These are phyloP conservation scores for Apodemus speciosus DNA, from an alignment of 2,113 vertebrate species.

Conservation along the genomic window DNA sequence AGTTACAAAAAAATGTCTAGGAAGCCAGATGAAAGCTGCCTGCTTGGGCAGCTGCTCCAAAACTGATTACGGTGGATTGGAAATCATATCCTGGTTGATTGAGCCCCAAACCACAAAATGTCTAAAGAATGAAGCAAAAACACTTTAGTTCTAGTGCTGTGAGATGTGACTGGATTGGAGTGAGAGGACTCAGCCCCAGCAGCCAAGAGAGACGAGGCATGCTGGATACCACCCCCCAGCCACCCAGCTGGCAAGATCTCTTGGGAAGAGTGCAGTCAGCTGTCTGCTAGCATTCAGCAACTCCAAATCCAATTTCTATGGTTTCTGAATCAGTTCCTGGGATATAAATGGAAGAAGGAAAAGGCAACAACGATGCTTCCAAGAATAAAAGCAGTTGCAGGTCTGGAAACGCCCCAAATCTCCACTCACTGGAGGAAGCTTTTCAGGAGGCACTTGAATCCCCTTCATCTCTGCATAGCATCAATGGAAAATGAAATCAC, in stretches of 20 bases:
- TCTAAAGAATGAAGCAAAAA: conserved; percentile 61
- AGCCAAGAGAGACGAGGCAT: neutral
- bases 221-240: neutral
- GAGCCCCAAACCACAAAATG: conserved; percentile 63
- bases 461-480: conserved; percentile 66
- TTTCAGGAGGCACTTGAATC: conserved; percentile 64
- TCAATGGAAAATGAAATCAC: conserved; percentile 52
- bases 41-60: neutral
- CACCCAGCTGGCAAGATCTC: neutral
- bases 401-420: conserved; percentile 65
- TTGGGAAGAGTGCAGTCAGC: conserved; percentile 67
- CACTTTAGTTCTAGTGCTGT: neutral
- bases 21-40: conserved; percentile 68
- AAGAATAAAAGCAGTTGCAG: conserved; percentile 71
- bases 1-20: neutral
- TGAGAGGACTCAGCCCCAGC: neutral
- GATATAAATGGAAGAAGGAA: conserved; percentile 69
- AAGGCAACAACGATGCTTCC: conserved; percentile 56
- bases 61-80: conserved; percentile 48
- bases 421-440: conserved; percentile 65
- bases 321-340: conserved; percentile 78
- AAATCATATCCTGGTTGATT: conserved; percentile 38
- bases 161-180: neutral
- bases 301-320: conserved; percentile 53
- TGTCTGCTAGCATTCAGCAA: conserved; percentile 35